Evolutionary conservation across 92 coral and sea anemone species (phyloP).

Genomic region (Umimayanthus chanpuru): DNA sequence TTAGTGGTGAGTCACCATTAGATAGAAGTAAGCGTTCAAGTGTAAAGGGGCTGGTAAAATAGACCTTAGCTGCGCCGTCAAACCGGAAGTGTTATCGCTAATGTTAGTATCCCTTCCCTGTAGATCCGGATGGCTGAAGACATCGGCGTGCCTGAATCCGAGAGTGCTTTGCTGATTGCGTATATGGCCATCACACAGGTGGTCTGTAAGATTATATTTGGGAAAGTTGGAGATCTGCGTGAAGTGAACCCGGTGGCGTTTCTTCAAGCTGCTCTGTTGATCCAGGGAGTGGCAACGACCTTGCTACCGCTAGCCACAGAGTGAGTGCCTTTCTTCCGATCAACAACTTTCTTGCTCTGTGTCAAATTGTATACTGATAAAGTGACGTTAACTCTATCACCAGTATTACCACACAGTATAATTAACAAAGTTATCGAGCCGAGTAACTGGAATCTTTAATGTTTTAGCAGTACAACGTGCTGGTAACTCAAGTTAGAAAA

Average conservation of each 20-base stretch:
- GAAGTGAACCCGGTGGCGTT: constrained; percentile 55
- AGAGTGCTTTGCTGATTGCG: constrained; percentile 75
- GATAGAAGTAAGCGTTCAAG: not conserved
- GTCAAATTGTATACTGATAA: no score
- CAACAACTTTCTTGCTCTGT: not conserved
- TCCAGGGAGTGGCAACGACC: constrained; percentile 62
- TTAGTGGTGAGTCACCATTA: constrained; percentile 41
- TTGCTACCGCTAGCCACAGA: constrained; percentile 65
- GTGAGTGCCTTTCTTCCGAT: constrained; percentile 6
- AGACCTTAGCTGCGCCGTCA: not conserved
- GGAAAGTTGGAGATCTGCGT: constrained; percentile 65
- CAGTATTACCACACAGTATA: no score
- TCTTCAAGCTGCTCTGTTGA: constrained; percentile 60
- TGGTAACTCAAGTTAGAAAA: no score
- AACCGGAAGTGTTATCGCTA: not conserved
- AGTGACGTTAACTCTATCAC: no score
- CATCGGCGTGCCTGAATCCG: constrained; percentile 68
- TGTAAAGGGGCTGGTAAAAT: not conserved
- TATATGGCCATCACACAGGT: constrained; percentile 80
- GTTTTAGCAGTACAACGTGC: no score
- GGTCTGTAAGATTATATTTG: constrained; percentile 66
- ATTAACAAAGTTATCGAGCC: no score
- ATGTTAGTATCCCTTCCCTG: constrained; percentile 13
- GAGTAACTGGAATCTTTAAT: no score
- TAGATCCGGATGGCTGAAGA: constrained; percentile 79